Base-by-base conservation (phyloP, 1,140 invertebrate species). In the Bombus superbus region DNA sequence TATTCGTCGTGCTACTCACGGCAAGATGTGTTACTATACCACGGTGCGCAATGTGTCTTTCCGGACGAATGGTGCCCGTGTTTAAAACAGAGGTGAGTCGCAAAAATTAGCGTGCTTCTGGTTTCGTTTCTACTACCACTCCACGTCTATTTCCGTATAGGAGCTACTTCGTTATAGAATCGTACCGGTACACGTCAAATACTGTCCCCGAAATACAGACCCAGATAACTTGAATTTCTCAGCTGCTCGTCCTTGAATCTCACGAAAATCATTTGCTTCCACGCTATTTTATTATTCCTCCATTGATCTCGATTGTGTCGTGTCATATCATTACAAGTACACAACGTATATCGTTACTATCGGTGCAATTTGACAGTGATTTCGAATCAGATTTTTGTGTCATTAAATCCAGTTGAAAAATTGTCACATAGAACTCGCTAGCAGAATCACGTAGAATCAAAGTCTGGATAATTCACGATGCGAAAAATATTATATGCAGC, bases 91-190 rank as follows among this genome's bases (percentile, higher is more conserved):
- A 90, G 82, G 83, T 90, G 73, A 90, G 89, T 90, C 64, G 69
- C 35, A 64, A 86, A 68, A 57, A 71, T 81, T 15, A 35, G n/a
- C 11, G 28, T 64, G 40, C 68, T 73, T 28, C 47, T 75, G 62
- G 53, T 32, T 15, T 32, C 59, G 73, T 81, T 82, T 81, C 74
- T 66, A 72, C 57, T 66, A 66, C 57, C 59, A 57, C 53, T 44
- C 68, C 42, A 83, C 22, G 28, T 90, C 86, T 90, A 90, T 90
- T 90, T 90, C 76, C 76, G 76, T 90, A 85, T 90, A 90, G 71
- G 79, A 89, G 88, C 88, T 82, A 64, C 75, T 81, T 79, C 79
- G 42, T 86, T 81, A 79, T 84, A 85, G 78, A 73, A 88, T 62
- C 78, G 74, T 64, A 69, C 62, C 86, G 72, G 85, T 47, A 83